Percentiles rank a stretch among this genome's conserved stretches.
Evolutionary conservation across 2,797 vertebrate genomes (phyloP).

Genomic region (Sternarchorhynchus goeldii): DNA sequence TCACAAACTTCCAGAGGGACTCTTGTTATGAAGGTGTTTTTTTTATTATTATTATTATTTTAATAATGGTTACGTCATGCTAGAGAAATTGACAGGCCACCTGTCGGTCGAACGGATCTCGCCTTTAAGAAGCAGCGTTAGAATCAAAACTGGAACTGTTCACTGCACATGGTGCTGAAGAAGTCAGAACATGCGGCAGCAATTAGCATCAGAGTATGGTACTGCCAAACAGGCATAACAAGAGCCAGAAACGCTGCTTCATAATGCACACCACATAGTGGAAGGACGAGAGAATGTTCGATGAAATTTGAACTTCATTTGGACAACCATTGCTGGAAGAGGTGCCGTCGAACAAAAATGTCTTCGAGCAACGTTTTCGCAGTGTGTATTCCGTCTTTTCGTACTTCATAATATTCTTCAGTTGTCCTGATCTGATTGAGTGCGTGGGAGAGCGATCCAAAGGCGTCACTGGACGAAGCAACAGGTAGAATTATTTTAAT

Average conservation of each 20-base stretch:
- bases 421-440: neutral
- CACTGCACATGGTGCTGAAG: constrained; percentile 62
- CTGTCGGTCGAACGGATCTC: constrained; percentile 71
- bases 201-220: neutral
- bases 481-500: constrained; percentile 41
- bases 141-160: constrained; percentile 65
- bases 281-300: neutral
- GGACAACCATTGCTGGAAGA: constrained; percentile 4
- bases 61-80: constrained; percentile 77
- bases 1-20: constrained; percentile 57
- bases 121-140: constrained; percentile 81
- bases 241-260: too few species aligned
- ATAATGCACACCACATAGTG: neutral
- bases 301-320: neutral
- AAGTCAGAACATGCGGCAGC: constrained; percentile 24
- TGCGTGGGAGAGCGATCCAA: constrained; percentile 13
- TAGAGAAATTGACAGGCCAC: constrained; percentile 78
- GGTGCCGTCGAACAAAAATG: neutral
- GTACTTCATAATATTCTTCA: constrained; percentile 41
- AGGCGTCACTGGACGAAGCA: constrained; percentile 37
- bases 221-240: neutral
- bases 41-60: constrained; percentile 43
- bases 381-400: constrained; percentile 43
- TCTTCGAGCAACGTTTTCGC: constrained; percentile 12
- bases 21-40: constrained; percentile 75